Percentiles rank a stretch among this genome's conserved stretches.
Evolutionary conservation across 2,888 invertebrate species (phyloP).

Genomic region (Ditylenchus weischeri): DNA sequence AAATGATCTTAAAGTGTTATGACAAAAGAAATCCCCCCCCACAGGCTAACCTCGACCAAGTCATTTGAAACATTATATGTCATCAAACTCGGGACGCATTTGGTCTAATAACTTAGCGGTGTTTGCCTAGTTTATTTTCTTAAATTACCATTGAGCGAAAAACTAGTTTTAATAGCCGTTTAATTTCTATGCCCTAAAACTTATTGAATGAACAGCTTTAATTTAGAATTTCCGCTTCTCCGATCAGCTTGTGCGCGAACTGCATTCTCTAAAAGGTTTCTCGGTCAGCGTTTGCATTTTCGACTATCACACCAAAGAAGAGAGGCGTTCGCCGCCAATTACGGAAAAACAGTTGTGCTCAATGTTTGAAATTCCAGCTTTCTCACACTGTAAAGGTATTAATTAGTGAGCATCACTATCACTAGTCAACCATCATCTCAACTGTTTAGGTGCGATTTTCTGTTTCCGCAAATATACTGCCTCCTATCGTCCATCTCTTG

Average conservation of each 20-base stretch:
- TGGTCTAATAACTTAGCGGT: too few species aligned
- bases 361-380: not conserved
- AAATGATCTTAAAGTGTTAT: too few species aligned
- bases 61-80: too few species aligned
- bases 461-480: not conserved
- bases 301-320: not conserved
- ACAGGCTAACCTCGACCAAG: too few species aligned
- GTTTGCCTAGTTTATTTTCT: too few species aligned
- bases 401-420: not conserved
- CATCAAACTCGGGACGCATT: too few species aligned
- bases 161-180: too few species aligned
- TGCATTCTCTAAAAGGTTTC: not conserved
- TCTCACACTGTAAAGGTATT: not conserved
- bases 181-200: too few species aligned
- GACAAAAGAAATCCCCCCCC: too few species aligned
- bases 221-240: conserved; percentile 7
- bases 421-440: not conserved
- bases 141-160: too few species aligned
- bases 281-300: conserved; percentile 4
- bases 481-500: conserved; percentile 4
- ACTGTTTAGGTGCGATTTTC: conserved; percentile 2
- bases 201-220: too few species aligned
- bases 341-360: not conserved
- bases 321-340: not conserved
- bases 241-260: not conserved